Base-by-base conservation (phyloP, 2,797 vertebrate genomes). In the Atherinosoma microstoma region DNA sequence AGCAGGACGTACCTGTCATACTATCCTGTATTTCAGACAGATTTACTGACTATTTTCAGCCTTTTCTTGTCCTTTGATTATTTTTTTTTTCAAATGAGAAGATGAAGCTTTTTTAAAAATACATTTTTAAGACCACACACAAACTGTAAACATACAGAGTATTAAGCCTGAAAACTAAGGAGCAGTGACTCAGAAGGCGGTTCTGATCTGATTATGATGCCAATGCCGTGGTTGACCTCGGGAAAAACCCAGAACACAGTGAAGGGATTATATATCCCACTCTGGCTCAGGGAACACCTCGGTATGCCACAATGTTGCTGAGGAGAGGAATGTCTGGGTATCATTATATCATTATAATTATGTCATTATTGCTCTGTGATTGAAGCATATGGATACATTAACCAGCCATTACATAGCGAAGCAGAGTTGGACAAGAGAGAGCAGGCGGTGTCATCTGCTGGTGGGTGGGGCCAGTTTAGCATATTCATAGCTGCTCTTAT, bases 1-100 rank as follows among this genome's bases (percentile, higher is more conserved):
- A 24, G 0, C 36, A 59, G 36, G 27, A 69, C 30, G 27, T 45
- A 27, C 7, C n/a, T 56, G 63, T 65, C 56, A 57, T 12, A 2
- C 0, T 49, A 8, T 61, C 15, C 35, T 59, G 35, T 45, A 18
- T 45, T 75, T 71, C 35, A 58, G 36, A 62, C 0, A 18, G 22
- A 29, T 29, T 24, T 36, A 58, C 32, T 1, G 27, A 70, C 36
- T 64, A 6, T 51, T 82, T 70, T 72, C 15, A 60, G 12, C 6
- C 47, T 58, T 63, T 73, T 77, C 49, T 73, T 29, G 11, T 62
- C 15, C 49, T 67, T 27, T 20, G 9, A 45, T 65, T 24, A 2
- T 61, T 42, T 69, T 40, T 27, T 27, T 27, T 27, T 1, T 27
- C 24, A n/a, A 0, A 32, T 22, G 27, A 70, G 9, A 65, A 58